Base-by-base conservation (phyloP, 2,888 invertebrate species). In the Athalia rosae region DNA sequence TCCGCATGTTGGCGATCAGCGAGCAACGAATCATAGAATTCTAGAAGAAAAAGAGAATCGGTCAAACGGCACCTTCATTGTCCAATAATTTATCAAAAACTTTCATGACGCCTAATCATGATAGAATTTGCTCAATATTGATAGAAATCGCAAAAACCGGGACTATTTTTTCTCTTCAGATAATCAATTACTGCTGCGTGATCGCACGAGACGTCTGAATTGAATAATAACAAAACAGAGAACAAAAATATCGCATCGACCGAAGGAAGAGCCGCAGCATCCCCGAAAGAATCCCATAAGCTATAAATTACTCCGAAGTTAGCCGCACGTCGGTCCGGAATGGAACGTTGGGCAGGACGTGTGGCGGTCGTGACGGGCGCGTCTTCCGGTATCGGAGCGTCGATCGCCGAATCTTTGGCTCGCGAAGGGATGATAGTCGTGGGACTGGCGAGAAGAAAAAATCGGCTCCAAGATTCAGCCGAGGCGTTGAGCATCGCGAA, bases 281-380 rank as follows among this genome's bases (percentile, higher is more conserved):
- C 45, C 28, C 13, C n/a, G 47, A 1, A 45, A 63, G 47, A 13
- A 45, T 45, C 58, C n/a, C 7, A 4, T 3, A 63, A 63, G 45
- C 11, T 9, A 53, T 53, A 53, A 53, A 7, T 53, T 53, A 4
- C 8, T 9, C 53, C 3, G 11, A 53, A 11, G 53, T 53, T 53
- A 28, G 53, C 53, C 11, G n/a, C 7, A 11, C 53, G 7, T 53
- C 4, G 11, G 11, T 50, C 67, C 6, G 71, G n/a, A n/a, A 89
- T 89, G 91, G 88, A 91, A 45, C 89, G 90, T 77, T 91, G 91
- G 91, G 74, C 80, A 4, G 90, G 90, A 8, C 90, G 90, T 80
- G 87, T 89, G 3, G 91, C 90, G 0, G 90, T 91, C 67, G 90
- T 91, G 78, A 91, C 91, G 0, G 91, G 91, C 7, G 91, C 91